phyloP scores from a whole-genome alignment of 1,140 invertebrate species.

The Drosophila ananassae region DNA sequence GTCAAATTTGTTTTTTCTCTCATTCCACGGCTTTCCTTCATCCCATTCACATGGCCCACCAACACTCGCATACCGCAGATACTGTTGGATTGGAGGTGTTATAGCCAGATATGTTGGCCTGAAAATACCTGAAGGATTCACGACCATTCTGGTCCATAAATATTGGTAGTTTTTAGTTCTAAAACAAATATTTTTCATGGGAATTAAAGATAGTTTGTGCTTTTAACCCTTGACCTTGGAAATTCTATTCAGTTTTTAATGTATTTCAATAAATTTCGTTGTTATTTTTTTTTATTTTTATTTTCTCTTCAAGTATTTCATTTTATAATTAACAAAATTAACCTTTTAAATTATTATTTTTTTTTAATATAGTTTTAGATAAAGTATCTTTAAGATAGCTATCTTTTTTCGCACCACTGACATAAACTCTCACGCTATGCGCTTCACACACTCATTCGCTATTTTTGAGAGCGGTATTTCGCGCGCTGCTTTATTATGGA shows the following conservation, averaged over 20 bases:
- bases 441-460: constrained; percentile 72
- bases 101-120: neutral
- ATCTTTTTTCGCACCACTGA: neutral
- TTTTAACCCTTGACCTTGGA: too few relatives aligned
- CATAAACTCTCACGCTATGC: constrained; percentile 37
- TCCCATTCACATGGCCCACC: constrained; percentile 70
- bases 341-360: too few relatives aligned
- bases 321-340: too few relatives aligned
- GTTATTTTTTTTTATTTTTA: too few relatives aligned
- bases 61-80: constrained; percentile 20
- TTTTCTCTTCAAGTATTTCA: too few relatives aligned
- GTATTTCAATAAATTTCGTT: too few relatives aligned
- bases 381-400: neutral
- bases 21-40: constrained; percentile 42
- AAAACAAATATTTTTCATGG: too few relatives aligned
- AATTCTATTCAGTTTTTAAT: too few relatives aligned
- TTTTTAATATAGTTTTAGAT: neutral
- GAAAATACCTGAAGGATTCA: too few relatives aligned
- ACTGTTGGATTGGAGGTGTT: neutral
- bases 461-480: constrained; percentile 60
- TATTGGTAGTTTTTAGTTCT: too few relatives aligned
- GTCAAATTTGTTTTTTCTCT: constrained; percentile 79
- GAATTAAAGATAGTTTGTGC: too few relatives aligned
- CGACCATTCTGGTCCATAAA: too few relatives aligned
- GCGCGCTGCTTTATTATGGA: constrained; percentile 2